Base-by-base conservation (phyloP, 2,797 vertebrate species). In the Poecilia wingei region DNA sequence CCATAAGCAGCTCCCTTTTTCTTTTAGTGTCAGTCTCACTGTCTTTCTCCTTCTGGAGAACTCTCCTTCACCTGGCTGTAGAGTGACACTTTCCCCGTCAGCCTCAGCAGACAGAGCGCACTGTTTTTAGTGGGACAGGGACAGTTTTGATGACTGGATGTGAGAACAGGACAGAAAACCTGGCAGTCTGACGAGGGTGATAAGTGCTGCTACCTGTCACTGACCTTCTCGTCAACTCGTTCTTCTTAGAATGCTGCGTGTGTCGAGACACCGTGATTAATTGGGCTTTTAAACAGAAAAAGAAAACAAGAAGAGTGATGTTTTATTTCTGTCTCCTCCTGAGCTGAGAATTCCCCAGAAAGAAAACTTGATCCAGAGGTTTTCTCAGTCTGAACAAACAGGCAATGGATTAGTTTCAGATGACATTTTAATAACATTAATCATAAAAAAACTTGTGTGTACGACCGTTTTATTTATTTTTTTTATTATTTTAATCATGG, bases 331-430 rank as follows among this genome's bases (percentile, higher is more conserved):
- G 84, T 87, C 85, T 93, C 85, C 89, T 85, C 82, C 82, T 0
- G 75, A 79, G 83, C 85, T 87, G 91, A 95, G 93, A 94, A 94
- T 94, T 93, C 91, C 93, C 93, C 87, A 87, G 91, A 94, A 94
- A 91, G 86, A 94, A 94, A 96, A 96, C 92, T 92, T 91, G 93
- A 95, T 93, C 94, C 88, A 69, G 77, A 93, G 83, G 89, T 92
- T 88, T 91, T 92, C 87, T 90, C 89, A 82, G 89, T 91, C 92
- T 94, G 93, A 92, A 96, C 93, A 96, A 96, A 96, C 93, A 96
- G 92, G 95, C 94, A 94, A 92, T 91, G 94, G 94, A 95, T 96
- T 94, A 94, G 95, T 94, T 95, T 95, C 88, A 87, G 93, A 94
- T 95, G 94, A 94, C 78, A 45, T 84, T 90, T 95, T 95, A 93